Percentiles rank a stretch among this genome's conserved stretches.
Conservation (phyloP, 2,888 invertebrate genomes). For the Dicycla oo region DNA sequence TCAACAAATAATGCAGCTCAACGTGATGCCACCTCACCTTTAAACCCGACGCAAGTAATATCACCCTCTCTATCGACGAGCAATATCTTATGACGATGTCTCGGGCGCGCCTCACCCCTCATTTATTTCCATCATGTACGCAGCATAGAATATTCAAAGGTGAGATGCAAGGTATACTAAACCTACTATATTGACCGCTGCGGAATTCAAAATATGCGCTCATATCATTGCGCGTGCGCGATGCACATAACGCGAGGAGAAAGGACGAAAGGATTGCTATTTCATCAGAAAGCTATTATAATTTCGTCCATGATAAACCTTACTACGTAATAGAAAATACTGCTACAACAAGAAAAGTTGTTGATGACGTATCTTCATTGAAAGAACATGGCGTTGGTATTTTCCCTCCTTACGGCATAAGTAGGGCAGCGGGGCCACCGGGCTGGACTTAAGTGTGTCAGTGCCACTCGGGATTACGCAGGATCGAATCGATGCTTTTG, state of each 20-base stretch:
- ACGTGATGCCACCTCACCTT: neutral
- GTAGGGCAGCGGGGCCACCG: conserved; percentile 49
- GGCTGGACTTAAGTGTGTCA: conserved; percentile 48
- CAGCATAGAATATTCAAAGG: conserved; percentile 24
- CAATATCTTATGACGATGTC: conserved; percentile 3
- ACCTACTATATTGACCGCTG: conserved; percentile 48
- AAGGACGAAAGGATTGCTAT: conserved; percentile 38
- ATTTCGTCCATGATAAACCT: neutral
- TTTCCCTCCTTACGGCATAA: conserved; percentile 34
- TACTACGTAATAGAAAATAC: conserved; percentile 24
- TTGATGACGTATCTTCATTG: conserved; percentile 9
- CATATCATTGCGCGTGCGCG: conserved; percentile 44
- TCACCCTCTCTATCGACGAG: conserved; percentile 3
- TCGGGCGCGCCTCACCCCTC: neutral
- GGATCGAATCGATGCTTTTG: conserved; percentile 50
- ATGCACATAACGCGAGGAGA: conserved; percentile 42
- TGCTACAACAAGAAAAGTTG: neutral
- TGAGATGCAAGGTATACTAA: conserved; percentile 41
- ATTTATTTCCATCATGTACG: conserved; percentile 18
- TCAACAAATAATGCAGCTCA: conserved; percentile 26
- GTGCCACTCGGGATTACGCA: conserved; percentile 54
- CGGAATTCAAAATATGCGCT: conserved; percentile 51
- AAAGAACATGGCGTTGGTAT: conserved; percentile 20
- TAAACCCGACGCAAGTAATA: conserved; percentile 10
- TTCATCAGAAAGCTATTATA: conserved; percentile 29